These are phyloP conservation scores for Athalia circularis DNA, from an alignment of 2,888 invertebrate genomes.

Conservation along the genomic window DNA sequence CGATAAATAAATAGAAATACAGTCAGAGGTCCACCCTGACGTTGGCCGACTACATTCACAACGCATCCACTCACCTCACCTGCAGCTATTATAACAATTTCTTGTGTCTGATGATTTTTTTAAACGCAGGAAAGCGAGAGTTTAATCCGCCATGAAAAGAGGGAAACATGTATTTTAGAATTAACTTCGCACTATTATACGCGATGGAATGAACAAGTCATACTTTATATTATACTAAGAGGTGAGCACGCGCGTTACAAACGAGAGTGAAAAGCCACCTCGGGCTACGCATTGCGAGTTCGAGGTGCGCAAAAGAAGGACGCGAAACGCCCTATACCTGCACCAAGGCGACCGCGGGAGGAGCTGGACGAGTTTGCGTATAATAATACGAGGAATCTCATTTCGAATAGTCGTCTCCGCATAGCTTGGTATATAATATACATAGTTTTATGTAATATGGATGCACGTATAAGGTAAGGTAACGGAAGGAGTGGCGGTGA, in stretches of 20 bases:
- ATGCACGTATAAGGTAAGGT: conserved; percentile 15
- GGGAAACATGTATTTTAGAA: too few relatives aligned
- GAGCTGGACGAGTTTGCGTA: background rate
- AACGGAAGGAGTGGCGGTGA: conserved; percentile 10
- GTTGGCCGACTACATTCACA: too few relatives aligned
- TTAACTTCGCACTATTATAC: too few relatives aligned
- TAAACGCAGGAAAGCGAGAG: too few relatives aligned
- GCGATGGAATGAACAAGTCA: background rate
- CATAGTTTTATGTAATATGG: conserved; percentile 33
- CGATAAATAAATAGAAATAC: too few relatives aligned
- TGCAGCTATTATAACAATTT: too few relatives aligned
- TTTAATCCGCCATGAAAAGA: too few relatives aligned
- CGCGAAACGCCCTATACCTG: background rate
- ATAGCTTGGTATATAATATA: conserved; percentile 27
- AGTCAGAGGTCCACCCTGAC: too few relatives aligned
- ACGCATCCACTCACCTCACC: too few relatives aligned
- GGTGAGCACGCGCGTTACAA: background rate
- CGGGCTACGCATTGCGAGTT: conserved; percentile 9
- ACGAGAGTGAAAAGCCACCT: conserved; percentile 6
- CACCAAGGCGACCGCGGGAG: background rate
- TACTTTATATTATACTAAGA: background rate
- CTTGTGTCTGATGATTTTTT: too few relatives aligned
- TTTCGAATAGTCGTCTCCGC: conserved; percentile 19
- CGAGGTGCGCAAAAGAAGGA: conserved; percentile 4
- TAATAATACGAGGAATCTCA: conserved; percentile 7